Conservation (phyloP, 2,113 vertebrate genomes). For the Crypturellus undulatus region DNA sequence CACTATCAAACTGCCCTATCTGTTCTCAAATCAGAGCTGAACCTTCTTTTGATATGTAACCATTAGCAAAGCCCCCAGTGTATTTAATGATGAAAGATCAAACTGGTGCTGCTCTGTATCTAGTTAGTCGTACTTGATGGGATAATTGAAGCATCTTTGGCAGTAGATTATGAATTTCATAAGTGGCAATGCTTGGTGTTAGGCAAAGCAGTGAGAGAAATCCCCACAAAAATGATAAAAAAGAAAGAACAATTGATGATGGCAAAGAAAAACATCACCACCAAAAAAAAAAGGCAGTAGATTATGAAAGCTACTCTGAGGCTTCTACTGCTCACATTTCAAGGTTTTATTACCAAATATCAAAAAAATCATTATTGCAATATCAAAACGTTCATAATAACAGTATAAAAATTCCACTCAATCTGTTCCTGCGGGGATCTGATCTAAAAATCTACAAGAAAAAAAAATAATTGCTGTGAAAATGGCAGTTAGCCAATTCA, state of each 20-base stretch:
- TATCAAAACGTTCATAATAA: constrained; percentile 58
- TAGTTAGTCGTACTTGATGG: neutral
- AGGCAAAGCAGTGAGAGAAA: constrained; percentile 4
- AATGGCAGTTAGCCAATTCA: constrained; percentile 59
- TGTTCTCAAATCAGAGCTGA: neutral
- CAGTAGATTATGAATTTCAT: neutral
- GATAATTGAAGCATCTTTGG: neutral
- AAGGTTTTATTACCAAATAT: constrained; percentile 58
- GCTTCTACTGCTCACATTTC: constrained; percentile 23
- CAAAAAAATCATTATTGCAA: constrained; percentile 58
- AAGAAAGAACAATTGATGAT: neutral
- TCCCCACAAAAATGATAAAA: constrained; percentile 1
- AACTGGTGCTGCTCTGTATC: neutral
- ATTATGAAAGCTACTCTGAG: neutral
- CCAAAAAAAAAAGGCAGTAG: constrained; percentile 6
- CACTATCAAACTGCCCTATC: neutral
- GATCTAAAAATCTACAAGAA: constrained; percentile 61
- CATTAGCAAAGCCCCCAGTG: neutral
- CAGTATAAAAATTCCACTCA: constrained; percentile 50
- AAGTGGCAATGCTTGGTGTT: neutral
- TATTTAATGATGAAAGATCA: neutral
- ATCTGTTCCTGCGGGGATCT: constrained; percentile 67
- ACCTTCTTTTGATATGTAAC: neutral
- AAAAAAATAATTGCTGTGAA: constrained; percentile 24
- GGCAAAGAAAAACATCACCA: neutral